phyloP scores from a whole-genome alignment of 1,140 invertebrate species.

The Aplysia californica region DNA sequence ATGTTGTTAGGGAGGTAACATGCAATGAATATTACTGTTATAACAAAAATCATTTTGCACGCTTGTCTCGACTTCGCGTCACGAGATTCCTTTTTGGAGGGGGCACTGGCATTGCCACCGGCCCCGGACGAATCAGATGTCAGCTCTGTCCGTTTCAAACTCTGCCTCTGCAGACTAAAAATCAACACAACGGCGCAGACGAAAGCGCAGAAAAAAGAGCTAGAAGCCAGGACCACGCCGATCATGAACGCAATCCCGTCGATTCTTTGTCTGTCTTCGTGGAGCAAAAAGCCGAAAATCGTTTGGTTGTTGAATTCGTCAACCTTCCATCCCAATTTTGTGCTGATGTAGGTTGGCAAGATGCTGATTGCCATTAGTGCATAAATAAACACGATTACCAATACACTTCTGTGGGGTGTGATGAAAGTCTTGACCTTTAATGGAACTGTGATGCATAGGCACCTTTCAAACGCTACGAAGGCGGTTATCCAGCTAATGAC shows the following conservation, averaged over 20 bases:
- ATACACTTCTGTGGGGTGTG: neutral
- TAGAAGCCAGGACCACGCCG: neutral
- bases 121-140: too few relatives aligned
- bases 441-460: neutral
- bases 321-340: constrained; percentile 7
- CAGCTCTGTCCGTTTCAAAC: neutral
- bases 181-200: neutral
- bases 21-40: neutral
- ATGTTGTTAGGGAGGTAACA: neutral
- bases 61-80: neutral
- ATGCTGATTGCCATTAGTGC: neutral
- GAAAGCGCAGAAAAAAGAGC: neutral
- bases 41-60: neutral
- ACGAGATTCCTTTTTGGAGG: neutral
- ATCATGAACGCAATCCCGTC: neutral
- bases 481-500: constrained; percentile 13
- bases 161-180: neutral
- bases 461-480: constrained; percentile 11
- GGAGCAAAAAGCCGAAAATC: neutral
- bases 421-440: constrained; percentile 8
- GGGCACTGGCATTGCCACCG: too few relatives aligned
- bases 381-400: neutral
- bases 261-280: neutral
- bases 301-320: constrained; percentile 6
- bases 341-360: neutral